Conservation (phyloP, 1,140 invertebrate species). For the Lepidurus apus region DNA sequence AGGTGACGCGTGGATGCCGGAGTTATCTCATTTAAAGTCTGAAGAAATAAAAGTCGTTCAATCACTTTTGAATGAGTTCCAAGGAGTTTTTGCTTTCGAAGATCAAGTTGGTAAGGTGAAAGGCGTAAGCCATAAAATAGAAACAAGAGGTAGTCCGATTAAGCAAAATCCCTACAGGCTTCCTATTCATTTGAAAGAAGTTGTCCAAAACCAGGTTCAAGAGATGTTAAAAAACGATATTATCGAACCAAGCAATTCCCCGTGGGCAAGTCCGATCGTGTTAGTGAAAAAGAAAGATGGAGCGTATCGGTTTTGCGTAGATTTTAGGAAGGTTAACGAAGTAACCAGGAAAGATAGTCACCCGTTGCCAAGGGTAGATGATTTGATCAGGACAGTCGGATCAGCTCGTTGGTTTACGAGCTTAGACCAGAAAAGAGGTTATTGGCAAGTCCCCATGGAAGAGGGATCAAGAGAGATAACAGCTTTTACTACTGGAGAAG, state of each 20-base stretch:
- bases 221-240: constrained; percentile 22
- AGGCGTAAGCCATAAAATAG: background rate
- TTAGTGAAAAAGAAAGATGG: constrained; percentile 28
- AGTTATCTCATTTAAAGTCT: background rate
- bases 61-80: background rate
- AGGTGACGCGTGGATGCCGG: background rate
- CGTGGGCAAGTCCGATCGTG: constrained; percentile 25
- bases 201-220: background rate
- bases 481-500: constrained; percentile 43
- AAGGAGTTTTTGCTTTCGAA: background rate
- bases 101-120: background rate
- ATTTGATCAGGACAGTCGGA: constrained; percentile 46
- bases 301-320: constrained; percentile 15
- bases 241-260: background rate
- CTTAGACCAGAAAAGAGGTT: constrained; percentile 44
- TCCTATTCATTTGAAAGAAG: background rate
- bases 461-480: constrained; percentile 45
- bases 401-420: constrained; percentile 47
- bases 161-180: constrained; percentile 9
- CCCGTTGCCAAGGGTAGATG: constrained; percentile 48
- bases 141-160: background rate
- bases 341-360: constrained; percentile 41
- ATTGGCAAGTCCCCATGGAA: too few relatives aligned
- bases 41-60: background rate
- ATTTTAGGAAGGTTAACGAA: constrained; percentile 24